phyloP scores from a whole-genome alignment of 2,888 invertebrate genomes.

The Endotricha flammealis region DNA sequence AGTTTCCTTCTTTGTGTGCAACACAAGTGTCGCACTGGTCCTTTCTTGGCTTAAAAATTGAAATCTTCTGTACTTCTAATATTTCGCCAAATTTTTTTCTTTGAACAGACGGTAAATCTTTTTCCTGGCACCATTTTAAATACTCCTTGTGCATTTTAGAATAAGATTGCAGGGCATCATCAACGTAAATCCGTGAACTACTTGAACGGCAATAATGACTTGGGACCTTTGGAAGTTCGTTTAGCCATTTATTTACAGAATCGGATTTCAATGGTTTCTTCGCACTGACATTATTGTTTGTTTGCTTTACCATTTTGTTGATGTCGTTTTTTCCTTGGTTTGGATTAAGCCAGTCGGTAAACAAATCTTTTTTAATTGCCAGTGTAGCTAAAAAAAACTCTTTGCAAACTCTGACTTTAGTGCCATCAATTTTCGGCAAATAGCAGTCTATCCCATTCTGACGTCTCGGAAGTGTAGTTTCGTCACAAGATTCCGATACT shows the following conservation, averaged over 20 bases:
- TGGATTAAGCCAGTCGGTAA: too few species aligned
- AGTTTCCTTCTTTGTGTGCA: background rate
- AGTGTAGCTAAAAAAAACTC: too few species aligned
- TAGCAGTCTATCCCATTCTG: too few species aligned
- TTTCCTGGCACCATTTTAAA: background rate
- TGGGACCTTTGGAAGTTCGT: background rate
- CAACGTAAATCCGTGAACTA: background rate
- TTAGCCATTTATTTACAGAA: background rate
- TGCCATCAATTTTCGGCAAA: too few species aligned
- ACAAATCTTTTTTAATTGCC: too few species aligned
- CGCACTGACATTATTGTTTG: too few species aligned
- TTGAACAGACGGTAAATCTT: background rate
- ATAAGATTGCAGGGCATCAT: background rate
- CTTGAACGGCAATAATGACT: background rate
- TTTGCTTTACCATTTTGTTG: too few species aligned
- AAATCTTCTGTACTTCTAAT: background rate
- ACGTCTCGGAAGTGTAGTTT: too few species aligned
- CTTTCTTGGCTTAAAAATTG: background rate
- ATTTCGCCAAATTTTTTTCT: background rate
- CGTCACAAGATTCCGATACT: too few species aligned
- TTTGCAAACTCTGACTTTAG: too few species aligned
- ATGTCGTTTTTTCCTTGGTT: too few species aligned
- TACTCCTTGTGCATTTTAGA: background rate
- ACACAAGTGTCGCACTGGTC: background rate
- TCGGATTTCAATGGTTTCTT: background rate